Percentiles rank a stretch among this genome's conserved stretches.
These are phyloP conservation scores for Sycobia sp. DNA, from an alignment of 1,140 invertebrate species.

Conservation along the genomic window DNA sequence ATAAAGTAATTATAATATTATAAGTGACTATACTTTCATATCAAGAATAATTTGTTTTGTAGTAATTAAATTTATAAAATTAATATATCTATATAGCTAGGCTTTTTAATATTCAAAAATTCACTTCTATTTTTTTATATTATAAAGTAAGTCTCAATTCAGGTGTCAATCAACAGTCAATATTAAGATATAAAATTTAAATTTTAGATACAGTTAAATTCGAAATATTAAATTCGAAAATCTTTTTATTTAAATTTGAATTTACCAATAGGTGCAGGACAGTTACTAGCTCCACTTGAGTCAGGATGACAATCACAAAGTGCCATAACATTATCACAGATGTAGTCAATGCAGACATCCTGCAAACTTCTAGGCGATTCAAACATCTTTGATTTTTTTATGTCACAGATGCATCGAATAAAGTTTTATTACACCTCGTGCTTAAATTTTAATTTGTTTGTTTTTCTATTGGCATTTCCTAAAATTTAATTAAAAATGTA, in stretches of 20 bases:
- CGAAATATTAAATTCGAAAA: too few species aligned
- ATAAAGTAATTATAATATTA: too few species aligned
- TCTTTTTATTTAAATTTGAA: too few species aligned
- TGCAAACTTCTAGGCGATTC: constrained; percentile 69
- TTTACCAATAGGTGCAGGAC: constrained; percentile 18
- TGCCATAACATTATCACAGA: constrained; percentile 70
- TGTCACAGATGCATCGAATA: constrained; percentile 30
- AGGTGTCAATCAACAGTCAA: too few species aligned
- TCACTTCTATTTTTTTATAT: too few species aligned
- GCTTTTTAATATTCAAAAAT: too few species aligned
- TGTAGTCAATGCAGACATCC: constrained; percentile 72
- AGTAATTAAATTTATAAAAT: not conserved
- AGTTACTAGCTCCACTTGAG: too few species aligned
- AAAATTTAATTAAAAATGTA: constrained; percentile 4
- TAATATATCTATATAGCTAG: not conserved
- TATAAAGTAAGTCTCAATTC: too few species aligned
- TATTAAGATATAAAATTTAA: too few species aligned
- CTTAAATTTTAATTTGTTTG: not conserved
- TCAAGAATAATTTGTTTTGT: not conserved
- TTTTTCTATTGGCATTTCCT: constrained; percentile 19
- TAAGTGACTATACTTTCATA: constrained; percentile 5
- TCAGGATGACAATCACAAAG: constrained; percentile 65
- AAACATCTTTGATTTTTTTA: constrained; percentile 63
- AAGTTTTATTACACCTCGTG: constrained; percentile 11
- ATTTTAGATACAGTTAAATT: too few species aligned